Percentiles rank a stretch among this genome's conserved stretches.
Evolutionary conservation across 1,140 invertebrate genomes (phyloP).

Genomic region (Orius insidiosus): DNA sequence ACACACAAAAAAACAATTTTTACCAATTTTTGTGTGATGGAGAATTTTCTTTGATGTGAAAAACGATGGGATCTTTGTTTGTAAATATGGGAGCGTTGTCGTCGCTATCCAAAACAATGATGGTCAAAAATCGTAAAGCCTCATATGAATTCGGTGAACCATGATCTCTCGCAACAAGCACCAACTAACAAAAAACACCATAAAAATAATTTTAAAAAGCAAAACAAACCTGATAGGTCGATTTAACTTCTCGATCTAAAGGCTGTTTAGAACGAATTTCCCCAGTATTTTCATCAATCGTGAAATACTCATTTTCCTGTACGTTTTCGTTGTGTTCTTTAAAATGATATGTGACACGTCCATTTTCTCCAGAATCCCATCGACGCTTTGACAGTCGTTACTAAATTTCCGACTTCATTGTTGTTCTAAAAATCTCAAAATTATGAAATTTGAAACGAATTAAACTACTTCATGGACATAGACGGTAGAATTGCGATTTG

Average conservation of each 20-base stretch:
- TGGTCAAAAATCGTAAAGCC: slow-evolving; percentile 56
- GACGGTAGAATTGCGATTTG: slow-evolving; percentile 49
- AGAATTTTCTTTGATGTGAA: slow-evolving; percentile 60
- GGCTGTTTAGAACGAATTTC: slow-evolving; percentile 63
- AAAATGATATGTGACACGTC: slow-evolving; percentile 63
- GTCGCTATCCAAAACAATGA: slow-evolving; percentile 64
- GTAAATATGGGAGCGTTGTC: slow-evolving; percentile 73
- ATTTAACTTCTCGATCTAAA: slow-evolving; percentile 62
- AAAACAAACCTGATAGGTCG: slow-evolving; percentile 61
- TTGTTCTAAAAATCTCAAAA: slow-evolving; percentile 41
- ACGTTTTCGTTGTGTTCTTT: slow-evolving; percentile 60
- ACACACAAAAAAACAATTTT: slow-evolving; percentile 21
- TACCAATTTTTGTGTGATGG: slow-evolving; percentile 40
- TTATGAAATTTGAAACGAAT: not conserved
- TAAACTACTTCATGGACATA: slow-evolving; percentile 52
- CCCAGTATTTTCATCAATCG: slow-evolving; percentile 60
- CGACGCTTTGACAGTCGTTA: slow-evolving; percentile 65
- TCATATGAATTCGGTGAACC: slow-evolving; percentile 66
- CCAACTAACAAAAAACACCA: slow-evolving; percentile 38
- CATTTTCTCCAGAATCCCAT: slow-evolving; percentile 75
- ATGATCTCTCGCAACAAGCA: slow-evolving; percentile 74
- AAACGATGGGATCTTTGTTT: slow-evolving; percentile 42
- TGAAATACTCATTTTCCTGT: slow-evolving; percentile 69
- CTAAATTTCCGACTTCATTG: slow-evolving; percentile 43
- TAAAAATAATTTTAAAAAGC: not conserved